phyloP scores from a whole-genome alignment of 2,797 vertebrate genomes.

The Cyclura pinguis region DNA sequence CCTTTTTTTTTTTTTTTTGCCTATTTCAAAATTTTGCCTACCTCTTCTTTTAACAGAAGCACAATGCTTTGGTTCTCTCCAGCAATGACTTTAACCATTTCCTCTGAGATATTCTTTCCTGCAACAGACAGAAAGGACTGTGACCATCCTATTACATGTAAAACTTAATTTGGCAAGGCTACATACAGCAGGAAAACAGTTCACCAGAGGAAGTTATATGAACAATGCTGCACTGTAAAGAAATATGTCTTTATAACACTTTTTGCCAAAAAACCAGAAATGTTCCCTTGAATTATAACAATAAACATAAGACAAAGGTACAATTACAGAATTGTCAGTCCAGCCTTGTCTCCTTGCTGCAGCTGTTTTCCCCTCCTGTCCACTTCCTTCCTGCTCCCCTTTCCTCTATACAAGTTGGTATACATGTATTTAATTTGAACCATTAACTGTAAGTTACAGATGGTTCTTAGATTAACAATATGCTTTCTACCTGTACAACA shows the following conservation, averaged over 20 bases:
- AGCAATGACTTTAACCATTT: constrained; percentile 59
- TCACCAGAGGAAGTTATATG: neutral
- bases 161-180: neutral
- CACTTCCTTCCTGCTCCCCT: too few relatives aligned
- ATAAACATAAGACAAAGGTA: neutral
- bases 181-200: neutral
- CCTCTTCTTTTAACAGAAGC: constrained; percentile 61
- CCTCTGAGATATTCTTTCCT: constrained; percentile 13
- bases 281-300: neutral
- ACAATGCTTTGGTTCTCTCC: constrained; percentile 66
- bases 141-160: neutral
- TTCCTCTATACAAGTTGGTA: neutral
- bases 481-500: neutral
- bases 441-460: constrained; percentile 17
- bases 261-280: neutral
- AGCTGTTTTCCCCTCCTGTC: too few relatives aligned
- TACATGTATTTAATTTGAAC: neutral
- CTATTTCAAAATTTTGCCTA: constrained; percentile 41
- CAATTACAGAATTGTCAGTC: neutral
- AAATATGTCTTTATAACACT: neutral
- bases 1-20: too few relatives aligned
- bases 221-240: neutral
- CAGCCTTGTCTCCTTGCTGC: neutral
- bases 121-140: constrained; percentile 37
- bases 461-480: neutral